phyloP scores from a whole-genome alignment of 2,113 vertebrate species.

The Tachysurus fulvidraco region DNA sequence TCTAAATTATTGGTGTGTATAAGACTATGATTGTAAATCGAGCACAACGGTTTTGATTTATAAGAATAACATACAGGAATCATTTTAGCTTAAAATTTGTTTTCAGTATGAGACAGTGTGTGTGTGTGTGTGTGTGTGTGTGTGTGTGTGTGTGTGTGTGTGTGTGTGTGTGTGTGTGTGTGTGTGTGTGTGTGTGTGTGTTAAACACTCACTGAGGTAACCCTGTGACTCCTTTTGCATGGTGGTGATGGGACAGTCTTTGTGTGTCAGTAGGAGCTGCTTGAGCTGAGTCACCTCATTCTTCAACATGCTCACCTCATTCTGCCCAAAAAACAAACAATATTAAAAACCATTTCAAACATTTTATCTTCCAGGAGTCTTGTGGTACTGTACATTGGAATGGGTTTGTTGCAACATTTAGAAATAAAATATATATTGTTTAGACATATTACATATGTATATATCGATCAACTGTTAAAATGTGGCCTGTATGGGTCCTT shows the following conservation, averaged over 20 bases:
- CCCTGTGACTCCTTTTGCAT: conserved; percentile 99
- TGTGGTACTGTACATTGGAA: background rate
- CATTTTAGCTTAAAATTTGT: background rate
- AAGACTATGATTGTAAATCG: background rate
- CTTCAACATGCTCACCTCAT: conserved; percentile 98
- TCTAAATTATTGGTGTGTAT: background rate
- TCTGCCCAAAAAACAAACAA: conserved; percentile 72
- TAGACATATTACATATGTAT: background rate
- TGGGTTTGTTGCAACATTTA: background rate
- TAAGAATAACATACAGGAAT: background rate
- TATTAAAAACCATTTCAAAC: conserved; percentile 13
- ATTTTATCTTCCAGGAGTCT: background rate
- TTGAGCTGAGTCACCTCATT: conserved; percentile 99
- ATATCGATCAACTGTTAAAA: too few species aligned
- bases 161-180: conserved; percentile 9
- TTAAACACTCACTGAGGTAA: conserved; percentile 96
- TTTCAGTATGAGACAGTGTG: background rate
- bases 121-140: background rate
- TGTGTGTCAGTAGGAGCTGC: conserved; percentile 97
- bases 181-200: conserved; percentile 9
- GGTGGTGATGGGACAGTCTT: conserved; percentile 98
- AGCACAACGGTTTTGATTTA: background rate
- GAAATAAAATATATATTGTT: too few species aligned
- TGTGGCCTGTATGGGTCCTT: background rate
- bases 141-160: conserved; percentile 18